Percentiles rank a stretch among this genome's conserved stretches.
phyloP scores from a whole-genome alignment of 2,113 vertebrate species.

The Ceyx cyanopectus region DNA sequence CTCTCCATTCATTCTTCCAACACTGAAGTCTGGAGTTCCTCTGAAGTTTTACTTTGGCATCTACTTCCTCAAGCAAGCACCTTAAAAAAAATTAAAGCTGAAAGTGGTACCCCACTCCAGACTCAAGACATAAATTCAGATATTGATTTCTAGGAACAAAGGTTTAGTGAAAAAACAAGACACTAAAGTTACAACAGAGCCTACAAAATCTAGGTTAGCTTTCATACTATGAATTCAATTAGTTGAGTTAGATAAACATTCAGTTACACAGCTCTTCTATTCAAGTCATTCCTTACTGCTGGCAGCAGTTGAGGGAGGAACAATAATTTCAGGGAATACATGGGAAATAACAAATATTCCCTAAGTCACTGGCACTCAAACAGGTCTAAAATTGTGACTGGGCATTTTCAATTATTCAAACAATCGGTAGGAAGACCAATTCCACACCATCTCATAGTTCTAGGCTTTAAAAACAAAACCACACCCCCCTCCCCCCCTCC shows the following conservation, averaged over 20 bases:
- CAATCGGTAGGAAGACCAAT: conserved; percentile 57
- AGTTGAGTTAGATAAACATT: conserved; percentile 71
- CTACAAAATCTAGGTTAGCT: conserved; percentile 73
- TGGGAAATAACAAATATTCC: conserved; percentile 62
- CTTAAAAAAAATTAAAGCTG: conserved; percentile 62
- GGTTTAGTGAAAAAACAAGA: conserved; percentile 69
- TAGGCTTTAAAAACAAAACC: conserved; percentile 35
- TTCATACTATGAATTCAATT: conserved; percentile 67
- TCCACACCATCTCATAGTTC: conserved; percentile 37
- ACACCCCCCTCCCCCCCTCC: neutral
- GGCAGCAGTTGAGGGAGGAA: conserved; percentile 51
- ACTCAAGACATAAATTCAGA: conserved; percentile 58
- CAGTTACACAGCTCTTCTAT: conserved; percentile 70
- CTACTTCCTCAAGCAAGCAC: conserved; percentile 74
- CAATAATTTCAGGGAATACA: conserved; percentile 56
- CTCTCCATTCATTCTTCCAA: conserved; percentile 27
- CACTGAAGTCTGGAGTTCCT: conserved; percentile 54
- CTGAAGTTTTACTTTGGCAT: conserved; percentile 69
- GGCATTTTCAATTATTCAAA: conserved; percentile 41
- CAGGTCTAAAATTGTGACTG: conserved; percentile 57
- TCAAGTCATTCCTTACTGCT: conserved; percentile 68
- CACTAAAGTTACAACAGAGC: conserved; percentile 70
- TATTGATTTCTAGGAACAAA: conserved; percentile 63
- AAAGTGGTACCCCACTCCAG: conserved; percentile 62
- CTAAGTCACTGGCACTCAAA: conserved; percentile 66